Evolutionary conservation across 2,888 invertebrate species (phyloP).

Genomic region (Noctua fimbriata): DNA sequence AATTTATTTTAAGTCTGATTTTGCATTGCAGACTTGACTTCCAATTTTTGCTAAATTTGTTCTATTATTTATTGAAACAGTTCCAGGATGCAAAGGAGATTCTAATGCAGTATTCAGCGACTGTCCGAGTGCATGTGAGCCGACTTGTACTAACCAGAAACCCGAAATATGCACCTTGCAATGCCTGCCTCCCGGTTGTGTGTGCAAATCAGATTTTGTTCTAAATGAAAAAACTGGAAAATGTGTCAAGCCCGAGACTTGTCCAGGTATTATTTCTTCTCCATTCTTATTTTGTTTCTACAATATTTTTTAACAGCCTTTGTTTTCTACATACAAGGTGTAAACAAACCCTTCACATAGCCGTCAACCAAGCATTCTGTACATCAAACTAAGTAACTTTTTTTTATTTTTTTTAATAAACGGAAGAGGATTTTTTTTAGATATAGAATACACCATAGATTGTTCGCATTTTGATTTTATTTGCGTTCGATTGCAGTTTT

Average conservation of each 20-base stretch:
- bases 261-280: slow-evolving; percentile 31
- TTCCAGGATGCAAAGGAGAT: slow-evolving; percentile 65
- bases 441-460: neutral
- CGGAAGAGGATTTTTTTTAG: neutral
- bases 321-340: no score
- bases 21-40: neutral
- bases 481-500: neutral
- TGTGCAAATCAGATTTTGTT: slow-evolving; percentile 62
- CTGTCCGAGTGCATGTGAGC: slow-evolving; percentile 65
- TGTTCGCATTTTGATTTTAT: neutral
- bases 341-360: no score
- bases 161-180: slow-evolving; percentile 11
- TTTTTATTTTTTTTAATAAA: neutral
- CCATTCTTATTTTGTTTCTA: no score
- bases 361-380: no score
- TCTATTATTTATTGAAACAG: neutral
- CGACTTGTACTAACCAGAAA: slow-evolving; percentile 62
- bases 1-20: neutral
- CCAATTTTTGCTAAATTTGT: neutral
- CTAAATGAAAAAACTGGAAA: slow-evolving; percentile 50
- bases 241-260: slow-evolving; percentile 68
- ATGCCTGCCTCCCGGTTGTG: slow-evolving; percentile 38
- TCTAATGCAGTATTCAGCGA: slow-evolving; percentile 65
- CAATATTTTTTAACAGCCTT: neutral
- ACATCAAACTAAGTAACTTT: no score